phyloP scores from a whole-genome alignment of 1,140 invertebrate genomes.

The Drosophila hydei region DNA sequence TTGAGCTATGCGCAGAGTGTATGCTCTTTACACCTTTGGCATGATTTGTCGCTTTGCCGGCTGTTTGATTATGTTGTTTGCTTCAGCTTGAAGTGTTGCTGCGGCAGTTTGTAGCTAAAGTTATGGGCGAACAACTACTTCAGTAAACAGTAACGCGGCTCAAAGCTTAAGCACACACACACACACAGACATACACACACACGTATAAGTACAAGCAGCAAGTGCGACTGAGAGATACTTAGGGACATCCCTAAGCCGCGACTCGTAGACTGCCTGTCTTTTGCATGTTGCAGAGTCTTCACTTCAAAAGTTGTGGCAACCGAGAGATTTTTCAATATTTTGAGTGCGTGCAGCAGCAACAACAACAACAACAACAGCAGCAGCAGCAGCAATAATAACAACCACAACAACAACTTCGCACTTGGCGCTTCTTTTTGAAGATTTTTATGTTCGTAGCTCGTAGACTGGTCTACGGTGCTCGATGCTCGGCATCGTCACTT shows the following conservation, averaged over 20 bases:
- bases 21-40: slow-evolving; percentile 63
- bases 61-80: slow-evolving; percentile 78
- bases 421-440: slow-evolving; percentile 82
- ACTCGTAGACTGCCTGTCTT: slow-evolving; percentile 76
- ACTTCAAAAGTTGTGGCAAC: slow-evolving; percentile 60
- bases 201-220: no score
- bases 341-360: slow-evolving; percentile 64
- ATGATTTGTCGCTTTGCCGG: slow-evolving; percentile 35
- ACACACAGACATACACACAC: slow-evolving; percentile 13
- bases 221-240: slow-evolving; percentile 31
- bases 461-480: slow-evolving; percentile 10
- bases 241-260: slow-evolving; percentile 64
- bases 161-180: slow-evolving; percentile 38
- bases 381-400: slow-evolving; percentile 32
- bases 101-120: slow-evolving; percentile 39
- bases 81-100: slow-evolving; percentile 59
- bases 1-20: slow-evolving; percentile 30
- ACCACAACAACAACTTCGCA: slow-evolving; percentile 59
- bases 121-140: slow-evolving; percentile 60
- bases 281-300: slow-evolving; percentile 49
- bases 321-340: slow-evolving; percentile 63
- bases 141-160: slow-evolving; percentile 55
- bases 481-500: slow-evolving; percentile 17
- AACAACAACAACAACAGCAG: slow-evolving; percentile 30
- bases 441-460: slow-evolving; percentile 54